Evolutionary conservation across 2,113 vertebrate genomes (phyloP).

Genomic region (Cephalopterus ornatus): DNA sequence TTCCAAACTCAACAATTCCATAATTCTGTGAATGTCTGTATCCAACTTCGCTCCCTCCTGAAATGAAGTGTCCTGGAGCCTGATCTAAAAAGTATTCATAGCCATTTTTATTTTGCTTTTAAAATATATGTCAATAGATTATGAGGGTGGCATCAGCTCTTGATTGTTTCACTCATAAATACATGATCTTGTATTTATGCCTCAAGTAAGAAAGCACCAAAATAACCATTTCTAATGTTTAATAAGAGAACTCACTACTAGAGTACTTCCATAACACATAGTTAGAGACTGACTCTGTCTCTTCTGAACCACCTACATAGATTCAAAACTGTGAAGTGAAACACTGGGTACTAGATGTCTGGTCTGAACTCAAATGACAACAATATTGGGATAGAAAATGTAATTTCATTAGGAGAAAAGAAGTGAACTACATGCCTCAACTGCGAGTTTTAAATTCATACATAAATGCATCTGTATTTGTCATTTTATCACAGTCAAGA

Average conservation of each 20-base stretch:
- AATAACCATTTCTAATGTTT: neutral
- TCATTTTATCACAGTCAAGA: neutral
- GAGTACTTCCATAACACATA: neutral
- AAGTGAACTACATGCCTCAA: neutral
- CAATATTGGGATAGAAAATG: neutral
- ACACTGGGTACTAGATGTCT: neutral
- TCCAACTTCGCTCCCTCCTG: neutral
- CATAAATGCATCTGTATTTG: neutral
- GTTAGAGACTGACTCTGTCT: neutral
- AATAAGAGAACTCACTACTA: neutral
- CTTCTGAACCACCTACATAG: neutral
- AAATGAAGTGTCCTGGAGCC: neutral
- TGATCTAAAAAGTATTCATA: neutral
- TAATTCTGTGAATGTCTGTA: neutral
- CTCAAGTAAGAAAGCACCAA: neutral
- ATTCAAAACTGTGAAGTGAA: neutral
- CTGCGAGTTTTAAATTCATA: neutral
- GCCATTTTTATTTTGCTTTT: neutral
- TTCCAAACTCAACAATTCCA: neutral
- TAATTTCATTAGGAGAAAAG: neutral
- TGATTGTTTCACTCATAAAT: neutral
- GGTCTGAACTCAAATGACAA: neutral
- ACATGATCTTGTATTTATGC: neutral
- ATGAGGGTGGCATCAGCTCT: rapidly evolving
- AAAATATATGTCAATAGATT: neutral